Evolutionary conservation across 2,888 invertebrate species (phyloP).

Genomic region (Loripinus fragilis): DNA sequence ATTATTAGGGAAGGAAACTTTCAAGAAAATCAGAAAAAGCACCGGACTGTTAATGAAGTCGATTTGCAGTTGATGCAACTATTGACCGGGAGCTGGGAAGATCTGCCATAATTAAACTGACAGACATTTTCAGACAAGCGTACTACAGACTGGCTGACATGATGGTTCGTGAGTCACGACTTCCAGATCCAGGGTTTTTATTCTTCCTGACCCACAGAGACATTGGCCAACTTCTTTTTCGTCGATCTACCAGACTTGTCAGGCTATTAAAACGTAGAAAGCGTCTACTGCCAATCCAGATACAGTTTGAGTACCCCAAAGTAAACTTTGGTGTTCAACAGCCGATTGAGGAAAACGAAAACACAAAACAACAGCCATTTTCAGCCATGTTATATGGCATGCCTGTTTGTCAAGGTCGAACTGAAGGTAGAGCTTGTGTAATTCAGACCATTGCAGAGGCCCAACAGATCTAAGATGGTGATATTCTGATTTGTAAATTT

Average conservation of each 20-base stretch:
- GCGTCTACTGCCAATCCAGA: too few species aligned
- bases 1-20: conserved; percentile 63
- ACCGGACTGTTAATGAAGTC: background rate
- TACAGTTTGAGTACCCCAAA: too few species aligned
- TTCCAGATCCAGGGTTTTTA: conserved; percentile 88
- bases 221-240: conserved; percentile 85
- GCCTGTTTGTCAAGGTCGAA: conserved; percentile 89
- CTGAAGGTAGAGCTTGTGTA: conserved; percentile 89
- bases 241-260: conserved; percentile 85
- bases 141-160: conserved; percentile 86
- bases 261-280: too few species aligned
- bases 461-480: conserved; percentile 86
- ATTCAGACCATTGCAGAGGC: conserved; percentile 85
- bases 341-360: background rate
- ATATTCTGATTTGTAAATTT: conserved; percentile 90
- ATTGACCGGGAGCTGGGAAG: conserved; percentile 88
- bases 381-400: conserved; percentile 85
- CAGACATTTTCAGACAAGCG: conserved; percentile 86
- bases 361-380: background rate
- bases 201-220: conserved; percentile 88
- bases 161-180: conserved; percentile 86
- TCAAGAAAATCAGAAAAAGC: too few species aligned
- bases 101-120: conserved; percentile 78
- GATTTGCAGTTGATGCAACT: conserved; percentile 86
- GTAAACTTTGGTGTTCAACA: conserved; percentile 3